These are phyloP conservation scores for Glyphotaelius pellucidus DNA, from an alignment of 2,888 invertebrate genomes.

Conservation along the genomic window DNA sequence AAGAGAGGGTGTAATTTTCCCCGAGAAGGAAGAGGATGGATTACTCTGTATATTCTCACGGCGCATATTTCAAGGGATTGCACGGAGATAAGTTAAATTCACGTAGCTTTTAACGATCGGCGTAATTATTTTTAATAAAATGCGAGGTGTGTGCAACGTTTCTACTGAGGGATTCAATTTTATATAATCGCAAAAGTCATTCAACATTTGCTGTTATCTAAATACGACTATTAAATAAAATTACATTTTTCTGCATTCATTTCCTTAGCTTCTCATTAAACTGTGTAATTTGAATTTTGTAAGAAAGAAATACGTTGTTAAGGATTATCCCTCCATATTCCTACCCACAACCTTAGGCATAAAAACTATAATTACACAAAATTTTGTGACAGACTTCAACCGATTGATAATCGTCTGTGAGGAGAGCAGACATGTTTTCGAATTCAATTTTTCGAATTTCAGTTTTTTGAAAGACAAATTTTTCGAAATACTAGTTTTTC, in stretches of 20 bases:
- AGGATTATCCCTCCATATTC: too few species aligned
- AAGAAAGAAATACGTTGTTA: background rate
- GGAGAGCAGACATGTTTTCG: too few species aligned
- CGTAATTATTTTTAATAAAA: conserved; percentile 53
- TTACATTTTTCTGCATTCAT: background rate
- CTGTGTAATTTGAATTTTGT: background rate
- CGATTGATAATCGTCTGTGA: too few species aligned
- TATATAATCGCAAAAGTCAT: background rate
- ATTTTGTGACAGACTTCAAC: too few species aligned
- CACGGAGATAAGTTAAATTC: conserved; percentile 45
- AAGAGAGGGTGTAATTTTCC: background rate
- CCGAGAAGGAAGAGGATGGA: background rate
- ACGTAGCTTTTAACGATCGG: conserved; percentile 36
- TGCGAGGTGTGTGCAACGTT: conserved; percentile 6
- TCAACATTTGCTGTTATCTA: background rate
- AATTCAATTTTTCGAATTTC: too few species aligned
- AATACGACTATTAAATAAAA: background rate
- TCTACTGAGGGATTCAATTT: background rate
- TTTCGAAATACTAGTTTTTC: too few species aligned
- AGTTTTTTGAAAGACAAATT: too few species aligned
- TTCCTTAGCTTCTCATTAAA: background rate
- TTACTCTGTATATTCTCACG: conserved; percentile 44
- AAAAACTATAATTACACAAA: too few species aligned
- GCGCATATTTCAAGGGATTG: conserved; percentile 57
- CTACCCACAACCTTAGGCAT: too few species aligned